Conservation (phyloP, 2,797 vertebrate species). For the Lates japonicus region DNA sequence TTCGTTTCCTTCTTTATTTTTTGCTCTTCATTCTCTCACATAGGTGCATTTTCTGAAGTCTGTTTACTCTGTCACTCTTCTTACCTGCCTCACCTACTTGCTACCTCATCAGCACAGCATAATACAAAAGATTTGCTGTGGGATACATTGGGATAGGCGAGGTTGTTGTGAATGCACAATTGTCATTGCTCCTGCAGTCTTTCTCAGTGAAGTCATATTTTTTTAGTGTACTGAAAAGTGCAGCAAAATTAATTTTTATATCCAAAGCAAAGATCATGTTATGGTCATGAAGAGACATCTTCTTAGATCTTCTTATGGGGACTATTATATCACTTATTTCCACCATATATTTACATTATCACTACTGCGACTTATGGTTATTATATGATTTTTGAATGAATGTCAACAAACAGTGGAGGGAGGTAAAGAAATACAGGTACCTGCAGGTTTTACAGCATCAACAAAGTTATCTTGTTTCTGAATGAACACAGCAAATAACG, state of each 20-base stretch:
- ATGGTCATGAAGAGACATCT: background rate
- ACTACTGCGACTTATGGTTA: background rate
- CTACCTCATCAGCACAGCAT: slow-evolving; percentile 32
- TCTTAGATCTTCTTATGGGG: background rate
- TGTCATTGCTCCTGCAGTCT: slow-evolving; percentile 29
- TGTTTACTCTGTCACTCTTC: slow-evolving; percentile 49
- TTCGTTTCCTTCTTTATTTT: slow-evolving; percentile 33
- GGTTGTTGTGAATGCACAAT: slow-evolving; percentile 38
- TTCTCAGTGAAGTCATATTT: slow-evolving; percentile 30
- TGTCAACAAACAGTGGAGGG: background rate
- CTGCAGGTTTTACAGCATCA: background rate
- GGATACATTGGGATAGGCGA: slow-evolving; percentile 16
- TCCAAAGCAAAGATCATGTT: slow-evolving; percentile 14
- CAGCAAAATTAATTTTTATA: background rate
- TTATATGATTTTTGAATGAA: background rate
- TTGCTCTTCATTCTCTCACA: slow-evolving; percentile 23
- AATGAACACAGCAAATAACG: slow-evolving; percentile 18
- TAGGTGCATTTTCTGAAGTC: slow-evolving; percentile 36
- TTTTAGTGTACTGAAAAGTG: slow-evolving; percentile 16
- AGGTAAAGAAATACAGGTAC: slow-evolving; percentile 3
- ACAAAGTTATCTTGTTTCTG: background rate
- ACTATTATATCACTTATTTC: background rate
- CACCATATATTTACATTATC: background rate
- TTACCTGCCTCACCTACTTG: slow-evolving; percentile 24
- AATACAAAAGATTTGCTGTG: slow-evolving; percentile 42